Conservation (phyloP, 2,888 invertebrate genomes). For the Podotricha telesiphe region DNA sequence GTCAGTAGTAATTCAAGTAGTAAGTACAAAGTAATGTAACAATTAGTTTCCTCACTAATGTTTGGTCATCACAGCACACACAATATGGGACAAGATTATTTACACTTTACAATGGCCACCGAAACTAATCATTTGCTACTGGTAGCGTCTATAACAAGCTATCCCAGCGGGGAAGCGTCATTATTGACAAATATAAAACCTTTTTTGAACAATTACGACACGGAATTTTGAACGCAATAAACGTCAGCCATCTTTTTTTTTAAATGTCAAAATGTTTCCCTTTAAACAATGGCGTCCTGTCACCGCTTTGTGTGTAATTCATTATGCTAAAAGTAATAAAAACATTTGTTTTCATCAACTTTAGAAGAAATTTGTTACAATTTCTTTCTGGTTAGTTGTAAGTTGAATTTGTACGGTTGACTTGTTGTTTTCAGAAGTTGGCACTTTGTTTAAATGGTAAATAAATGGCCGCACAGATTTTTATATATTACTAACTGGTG, state of each 20-base stretch:
- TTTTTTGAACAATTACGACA: slow-evolving; percentile 72
- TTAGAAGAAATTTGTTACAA: slow-evolving; percentile 66
- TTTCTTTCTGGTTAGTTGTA: slow-evolving; percentile 59
- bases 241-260: slow-evolving; percentile 47
- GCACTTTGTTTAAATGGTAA: slow-evolving; percentile 12
- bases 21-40: slow-evolving; percentile 16
- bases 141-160: slow-evolving; percentile 68
- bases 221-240: slow-evolving; percentile 67
- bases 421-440: slow-evolving; percentile 33
- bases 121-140: slow-evolving; percentile 80
- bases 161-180: slow-evolving; percentile 64
- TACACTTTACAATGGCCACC: slow-evolving; percentile 72
- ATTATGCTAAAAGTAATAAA: slow-evolving; percentile 53
- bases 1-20: slow-evolving; percentile 20
- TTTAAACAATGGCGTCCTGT: slow-evolving; percentile 54
- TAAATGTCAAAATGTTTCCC: slow-evolving; percentile 74
- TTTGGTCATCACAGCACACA: slow-evolving; percentile 51
- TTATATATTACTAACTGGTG: background rate
- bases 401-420: slow-evolving; percentile 37
- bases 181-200: slow-evolving; percentile 58
- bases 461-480: background rate
- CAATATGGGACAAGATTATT: slow-evolving; percentile 67
- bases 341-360: slow-evolving; percentile 33
- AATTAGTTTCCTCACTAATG: slow-evolving; percentile 21
- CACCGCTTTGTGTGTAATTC: slow-evolving; percentile 55